These are phyloP conservation scores for Sussaba pulchella DNA, from an alignment of 2,888 invertebrate species.

Conservation along the genomic window DNA sequence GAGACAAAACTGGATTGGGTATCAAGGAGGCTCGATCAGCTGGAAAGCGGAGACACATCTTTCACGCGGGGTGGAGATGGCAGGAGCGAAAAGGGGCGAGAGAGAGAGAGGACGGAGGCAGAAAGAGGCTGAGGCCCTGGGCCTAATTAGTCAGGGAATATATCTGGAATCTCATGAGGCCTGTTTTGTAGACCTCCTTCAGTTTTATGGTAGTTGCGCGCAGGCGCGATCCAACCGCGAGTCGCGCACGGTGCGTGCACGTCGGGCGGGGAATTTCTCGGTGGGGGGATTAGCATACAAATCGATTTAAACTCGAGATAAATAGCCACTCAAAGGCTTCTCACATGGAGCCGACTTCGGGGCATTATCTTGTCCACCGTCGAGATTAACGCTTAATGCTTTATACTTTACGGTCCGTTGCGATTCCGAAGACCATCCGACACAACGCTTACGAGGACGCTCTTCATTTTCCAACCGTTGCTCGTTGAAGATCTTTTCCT, in stretches of 20 bases:
- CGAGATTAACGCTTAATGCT: slow-evolving; percentile 84
- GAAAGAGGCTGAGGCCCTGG: slow-evolving; percentile 73
- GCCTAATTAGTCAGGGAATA: slow-evolving; percentile 84
- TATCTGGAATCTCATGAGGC: slow-evolving; percentile 84
- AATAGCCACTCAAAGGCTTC: slow-evolving; percentile 84
- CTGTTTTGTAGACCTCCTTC: slow-evolving; percentile 82
- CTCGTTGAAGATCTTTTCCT: slow-evolving; percentile 47
- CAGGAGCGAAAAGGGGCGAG: slow-evolving; percentile 31
- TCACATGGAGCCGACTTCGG: slow-evolving; percentile 82
- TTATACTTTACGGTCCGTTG: slow-evolving; percentile 81
- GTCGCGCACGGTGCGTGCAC: slow-evolving; percentile 19
- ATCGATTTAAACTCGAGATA: slow-evolving; percentile 85
- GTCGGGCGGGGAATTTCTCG: slow-evolving; percentile 81
- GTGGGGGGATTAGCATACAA: slow-evolving; percentile 84
- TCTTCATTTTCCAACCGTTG: slow-evolving; percentile 54
- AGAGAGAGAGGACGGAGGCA: slow-evolving; percentile 47
- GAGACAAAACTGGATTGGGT: slow-evolving; percentile 35
- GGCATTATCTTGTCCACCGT: slow-evolving; percentile 83
- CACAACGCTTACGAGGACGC: slow-evolving; percentile 55
- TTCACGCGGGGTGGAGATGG: too few relatives aligned
- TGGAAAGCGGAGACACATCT: slow-evolving; percentile 63
- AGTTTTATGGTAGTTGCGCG: slow-evolving; percentile 79
- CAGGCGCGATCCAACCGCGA: slow-evolving; percentile 55
- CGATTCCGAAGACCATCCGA: not conserved
- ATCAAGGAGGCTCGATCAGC: slow-evolving; percentile 66